These are phyloP conservation scores for Florisuga fusca DNA, from an alignment of 2,797 vertebrate species.

Conservation along the genomic window DNA sequence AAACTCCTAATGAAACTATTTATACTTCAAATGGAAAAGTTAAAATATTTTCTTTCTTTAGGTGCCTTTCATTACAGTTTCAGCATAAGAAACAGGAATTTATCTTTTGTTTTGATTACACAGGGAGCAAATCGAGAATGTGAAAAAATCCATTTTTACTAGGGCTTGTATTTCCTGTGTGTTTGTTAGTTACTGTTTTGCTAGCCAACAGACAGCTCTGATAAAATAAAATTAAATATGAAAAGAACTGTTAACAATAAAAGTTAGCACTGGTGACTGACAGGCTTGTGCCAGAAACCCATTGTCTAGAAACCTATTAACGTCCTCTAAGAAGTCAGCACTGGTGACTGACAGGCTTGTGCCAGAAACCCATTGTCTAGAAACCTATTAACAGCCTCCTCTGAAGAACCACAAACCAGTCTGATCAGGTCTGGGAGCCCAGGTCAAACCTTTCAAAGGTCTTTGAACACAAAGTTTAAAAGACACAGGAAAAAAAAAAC, in stretches of 20 bases:
- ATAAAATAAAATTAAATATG: background rate
- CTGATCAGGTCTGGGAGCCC: background rate
- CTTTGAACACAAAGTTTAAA: background rate
- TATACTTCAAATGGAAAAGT: background rate
- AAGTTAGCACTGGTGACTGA: background rate
- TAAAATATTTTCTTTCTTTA: background rate
- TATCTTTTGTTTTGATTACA: background rate
- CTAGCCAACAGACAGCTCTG: background rate
- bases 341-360: background rate
- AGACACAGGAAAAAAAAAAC: background rate
- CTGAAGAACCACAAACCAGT: constrained; percentile 3
- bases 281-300: background rate
- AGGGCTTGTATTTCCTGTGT: background rate
- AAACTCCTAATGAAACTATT: background rate
- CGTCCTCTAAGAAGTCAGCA: background rate
- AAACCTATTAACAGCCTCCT: background rate
- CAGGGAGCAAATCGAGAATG: background rate
- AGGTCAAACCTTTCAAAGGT: background rate
- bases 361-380: background rate
- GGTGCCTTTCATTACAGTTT: background rate
- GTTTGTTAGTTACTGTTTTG: background rate
- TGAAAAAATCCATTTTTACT: background rate
- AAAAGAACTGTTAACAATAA: background rate
- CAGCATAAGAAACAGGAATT: background rate
- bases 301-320: background rate